Percentiles rank a stretch among this genome's conserved stretches.
Evolutionary conservation across 2,113 vertebrate species (phyloP).

Genomic region (Xyliphius kryptos): DNA sequence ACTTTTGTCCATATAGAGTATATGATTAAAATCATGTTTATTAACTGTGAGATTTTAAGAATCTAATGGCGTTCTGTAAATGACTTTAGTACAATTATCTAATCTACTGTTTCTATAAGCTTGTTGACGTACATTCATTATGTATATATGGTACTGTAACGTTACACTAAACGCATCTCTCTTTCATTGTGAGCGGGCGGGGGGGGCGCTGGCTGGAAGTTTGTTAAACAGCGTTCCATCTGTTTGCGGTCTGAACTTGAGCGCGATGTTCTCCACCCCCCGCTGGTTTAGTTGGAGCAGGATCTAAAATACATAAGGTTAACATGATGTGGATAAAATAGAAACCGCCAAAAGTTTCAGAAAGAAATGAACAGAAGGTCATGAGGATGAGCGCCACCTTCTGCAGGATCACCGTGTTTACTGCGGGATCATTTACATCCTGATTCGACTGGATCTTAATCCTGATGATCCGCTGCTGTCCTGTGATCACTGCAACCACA

Average conservation of each 20-base stretch:
- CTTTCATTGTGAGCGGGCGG: too few relatives aligned
- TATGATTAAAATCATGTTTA: too few relatives aligned
- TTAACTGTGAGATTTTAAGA: too few relatives aligned
- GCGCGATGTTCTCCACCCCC: not conserved
- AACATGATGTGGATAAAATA: not conserved
- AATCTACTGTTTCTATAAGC: too few relatives aligned
- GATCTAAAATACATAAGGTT: not conserved
- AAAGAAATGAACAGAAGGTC: not conserved
- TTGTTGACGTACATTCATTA: too few relatives aligned
- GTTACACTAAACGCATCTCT: too few relatives aligned
- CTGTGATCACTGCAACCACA: not conserved
- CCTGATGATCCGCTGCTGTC: conserved; percentile 1
- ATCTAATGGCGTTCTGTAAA: too few relatives aligned
- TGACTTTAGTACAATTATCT: too few relatives aligned
- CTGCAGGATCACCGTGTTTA: not conserved
- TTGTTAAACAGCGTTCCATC: too few relatives aligned
- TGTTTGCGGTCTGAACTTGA: not conserved
- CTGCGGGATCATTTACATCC: conserved; percentile 3
- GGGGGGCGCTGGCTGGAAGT: too few relatives aligned
- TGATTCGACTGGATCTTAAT: not conserved
- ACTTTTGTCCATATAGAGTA: too few relatives aligned
- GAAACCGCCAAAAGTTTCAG: not conserved
- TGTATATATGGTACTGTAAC: too few relatives aligned
- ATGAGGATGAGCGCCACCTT: conserved; percentile 4
- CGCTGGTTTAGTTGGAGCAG: not conserved